These are phyloP conservation scores for Yponomeuta plumbellus DNA, from an alignment of 2,888 invertebrate species.

Conservation along the genomic window DNA sequence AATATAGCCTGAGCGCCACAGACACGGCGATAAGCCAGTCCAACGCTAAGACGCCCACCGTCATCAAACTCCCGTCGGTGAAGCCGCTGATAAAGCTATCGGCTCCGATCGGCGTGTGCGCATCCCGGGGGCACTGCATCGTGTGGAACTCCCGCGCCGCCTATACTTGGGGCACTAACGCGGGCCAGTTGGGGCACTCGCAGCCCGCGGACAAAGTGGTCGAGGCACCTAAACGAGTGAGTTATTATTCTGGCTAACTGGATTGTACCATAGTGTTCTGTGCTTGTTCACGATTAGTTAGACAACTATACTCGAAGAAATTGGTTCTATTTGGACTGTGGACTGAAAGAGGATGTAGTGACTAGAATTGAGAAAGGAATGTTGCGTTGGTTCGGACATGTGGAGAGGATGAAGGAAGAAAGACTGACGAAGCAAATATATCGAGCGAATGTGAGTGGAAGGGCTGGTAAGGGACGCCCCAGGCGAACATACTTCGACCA, in stretches of 20 bases:
- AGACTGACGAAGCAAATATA: no score
- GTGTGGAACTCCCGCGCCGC: constrained; percentile 78
- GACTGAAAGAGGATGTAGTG: no score
- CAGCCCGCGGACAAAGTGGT: constrained; percentile 39
- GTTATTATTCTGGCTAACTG: constrained; percentile 19
- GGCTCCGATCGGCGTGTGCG: constrained; percentile 74
- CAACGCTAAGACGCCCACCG: constrained; percentile 47
- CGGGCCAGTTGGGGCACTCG: constrained; percentile 87
- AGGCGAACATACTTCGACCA: no score
- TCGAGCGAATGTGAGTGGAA: no score
- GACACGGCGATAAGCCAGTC: constrained; percentile 51
- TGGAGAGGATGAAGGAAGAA: no score
- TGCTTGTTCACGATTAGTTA: no score
- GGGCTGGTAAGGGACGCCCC: no score
- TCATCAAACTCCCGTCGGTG: constrained; percentile 46
- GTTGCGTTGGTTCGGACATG: no score
- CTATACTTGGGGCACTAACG: constrained; percentile 89
- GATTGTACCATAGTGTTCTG: no score
- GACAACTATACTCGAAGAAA: no score
- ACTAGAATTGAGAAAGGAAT: no score
- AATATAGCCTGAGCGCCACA: constrained; percentile 53
- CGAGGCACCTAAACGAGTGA: constrained; percentile 65
- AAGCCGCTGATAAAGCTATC: constrained; percentile 56
- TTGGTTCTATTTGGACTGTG: no score
- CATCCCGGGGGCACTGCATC: constrained; percentile 84